phyloP scores from a whole-genome alignment of 2,113 vertebrate genomes.

The Dicaeum eximium region DNA sequence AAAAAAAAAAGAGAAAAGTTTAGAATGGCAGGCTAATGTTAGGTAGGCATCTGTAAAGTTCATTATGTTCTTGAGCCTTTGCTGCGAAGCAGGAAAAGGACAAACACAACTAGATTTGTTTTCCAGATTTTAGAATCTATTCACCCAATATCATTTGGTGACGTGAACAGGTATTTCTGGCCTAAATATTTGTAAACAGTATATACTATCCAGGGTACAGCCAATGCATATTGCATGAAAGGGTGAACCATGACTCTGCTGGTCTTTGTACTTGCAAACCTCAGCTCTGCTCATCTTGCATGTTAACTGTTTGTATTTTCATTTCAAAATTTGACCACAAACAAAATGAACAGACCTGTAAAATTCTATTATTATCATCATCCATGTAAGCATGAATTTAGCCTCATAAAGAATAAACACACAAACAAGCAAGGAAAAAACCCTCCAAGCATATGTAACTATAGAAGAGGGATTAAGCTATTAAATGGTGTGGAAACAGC shows the following conservation, averaged over 20 bases:
- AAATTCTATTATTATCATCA: not conserved
- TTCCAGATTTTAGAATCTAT: not conserved
- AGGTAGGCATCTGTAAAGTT: not conserved
- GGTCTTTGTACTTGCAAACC: not conserved
- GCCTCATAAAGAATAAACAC: not conserved
- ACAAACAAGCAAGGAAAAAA: not conserved
- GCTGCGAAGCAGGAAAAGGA: not conserved
- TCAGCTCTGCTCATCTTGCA: not conserved
- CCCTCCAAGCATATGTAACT: not conserved
- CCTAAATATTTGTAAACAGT: not conserved
- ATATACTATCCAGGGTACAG: not conserved
- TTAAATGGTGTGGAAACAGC: not conserved
- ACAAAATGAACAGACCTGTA: not conserved
- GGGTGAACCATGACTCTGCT: not conserved
- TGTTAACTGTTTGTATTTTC: not conserved
- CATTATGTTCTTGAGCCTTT: not conserved
- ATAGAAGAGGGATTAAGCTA: not conserved
- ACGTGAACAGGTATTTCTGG: not conserved
- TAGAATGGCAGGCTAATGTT: not conserved
- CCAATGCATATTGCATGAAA: not conserved
- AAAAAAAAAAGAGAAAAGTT: not conserved
- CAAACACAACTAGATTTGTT: not conserved
- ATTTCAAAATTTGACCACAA: not conserved
- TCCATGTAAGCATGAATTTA: not conserved
- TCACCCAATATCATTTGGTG: not conserved